Evolutionary conservation across 64 coral and sea anemone species (phyloP).

Genomic region (Montipora cactus): DNA sequence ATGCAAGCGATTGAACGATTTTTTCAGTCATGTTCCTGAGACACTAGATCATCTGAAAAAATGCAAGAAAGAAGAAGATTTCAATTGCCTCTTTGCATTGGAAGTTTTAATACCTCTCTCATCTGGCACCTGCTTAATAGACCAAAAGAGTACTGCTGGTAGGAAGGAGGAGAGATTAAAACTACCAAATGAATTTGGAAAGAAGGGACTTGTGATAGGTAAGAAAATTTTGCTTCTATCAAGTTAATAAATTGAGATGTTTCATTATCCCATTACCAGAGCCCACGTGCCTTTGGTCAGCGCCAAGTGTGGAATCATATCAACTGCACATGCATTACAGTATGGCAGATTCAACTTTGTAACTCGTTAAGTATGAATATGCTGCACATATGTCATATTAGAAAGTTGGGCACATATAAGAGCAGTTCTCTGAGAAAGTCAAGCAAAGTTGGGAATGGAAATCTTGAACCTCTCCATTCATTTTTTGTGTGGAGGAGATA

Average conservation of each 20-base stretch:
- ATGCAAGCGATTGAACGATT: constrained; percentile 54
- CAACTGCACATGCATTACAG: too few relatives aligned
- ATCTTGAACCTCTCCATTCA: too few relatives aligned
- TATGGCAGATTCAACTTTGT: too few relatives aligned
- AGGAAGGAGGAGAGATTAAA: constrained; percentile 46
- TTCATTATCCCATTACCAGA: constrained; percentile 61
- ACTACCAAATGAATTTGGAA: constrained; percentile 26
- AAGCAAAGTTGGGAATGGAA: too few relatives aligned
- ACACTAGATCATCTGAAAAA: constrained; percentile 34
- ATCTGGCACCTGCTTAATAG: constrained; percentile 39
- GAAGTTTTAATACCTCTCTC: constrained; percentile 60
- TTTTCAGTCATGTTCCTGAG: constrained; percentile 15
- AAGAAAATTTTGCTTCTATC: constrained; percentile 51
- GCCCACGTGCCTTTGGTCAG: constrained; percentile 50
- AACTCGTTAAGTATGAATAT: too few relatives aligned
- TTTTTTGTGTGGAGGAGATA: too few relatives aligned
- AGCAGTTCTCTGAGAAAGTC: too few relatives aligned
- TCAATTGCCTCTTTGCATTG: constrained; percentile 34
- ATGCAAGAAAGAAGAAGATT: constrained; percentile 45
- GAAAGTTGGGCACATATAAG: too few relatives aligned
- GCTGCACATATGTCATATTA: too few relatives aligned
- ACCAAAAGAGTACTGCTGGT: constrained; percentile 47
- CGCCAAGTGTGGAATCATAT: neutral
- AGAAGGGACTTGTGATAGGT: constrained; percentile 57
- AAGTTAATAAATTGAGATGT: constrained; percentile 51